A percentile compares a stretch with the other conserved stretches of the same genome.
These are phyloP conservation scores for Indicator indicator DNA, from an alignment of 2,113 vertebrate species.

Conservation along the genomic window DNA sequence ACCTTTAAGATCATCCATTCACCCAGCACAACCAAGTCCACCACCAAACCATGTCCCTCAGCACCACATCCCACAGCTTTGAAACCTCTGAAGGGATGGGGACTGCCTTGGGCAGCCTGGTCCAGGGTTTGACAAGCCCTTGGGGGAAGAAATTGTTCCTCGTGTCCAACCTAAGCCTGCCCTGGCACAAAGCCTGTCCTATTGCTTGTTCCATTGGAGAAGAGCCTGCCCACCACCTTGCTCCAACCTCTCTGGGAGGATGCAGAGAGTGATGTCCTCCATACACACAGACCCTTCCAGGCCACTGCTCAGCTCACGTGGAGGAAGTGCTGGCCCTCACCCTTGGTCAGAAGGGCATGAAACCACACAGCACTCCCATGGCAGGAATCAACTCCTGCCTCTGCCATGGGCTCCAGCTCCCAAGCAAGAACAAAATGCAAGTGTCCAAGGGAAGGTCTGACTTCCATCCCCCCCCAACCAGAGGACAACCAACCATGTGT, in stretches of 20 bases:
- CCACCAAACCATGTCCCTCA: not conserved
- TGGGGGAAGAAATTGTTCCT: not conserved
- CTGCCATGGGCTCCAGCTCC: not conserved
- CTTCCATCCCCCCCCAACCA: not conserved
- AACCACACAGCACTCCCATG: not conserved
- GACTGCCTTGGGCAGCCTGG: not conserved
- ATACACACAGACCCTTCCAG: not conserved
- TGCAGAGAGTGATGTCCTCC: not conserved
- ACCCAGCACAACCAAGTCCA: not conserved
- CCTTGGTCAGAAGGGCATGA: not conserved
- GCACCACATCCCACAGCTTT: not conserved
- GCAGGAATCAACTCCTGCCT: not conserved
- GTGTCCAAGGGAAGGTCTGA: not conserved
- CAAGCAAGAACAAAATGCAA: not conserved
- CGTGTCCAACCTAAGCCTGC: not conserved
- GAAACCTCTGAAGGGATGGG: not conserved
- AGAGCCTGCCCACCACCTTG: not conserved
- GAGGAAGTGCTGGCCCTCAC: not conserved
- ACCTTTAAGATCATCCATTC: not conserved
- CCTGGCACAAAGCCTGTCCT: not conserved
- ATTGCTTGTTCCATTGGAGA: not conserved
- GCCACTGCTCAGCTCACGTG: rapidly evolving
- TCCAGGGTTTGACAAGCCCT: not conserved
- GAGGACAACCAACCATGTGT: not conserved
- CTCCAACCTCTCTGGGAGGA: not conserved